A percentile compares a stretch with the other conserved stretches of the same genome.
Evolutionary conservation across 2,888 invertebrate genomes (phyloP).

Genomic region (Augiades crinisus): DNA sequence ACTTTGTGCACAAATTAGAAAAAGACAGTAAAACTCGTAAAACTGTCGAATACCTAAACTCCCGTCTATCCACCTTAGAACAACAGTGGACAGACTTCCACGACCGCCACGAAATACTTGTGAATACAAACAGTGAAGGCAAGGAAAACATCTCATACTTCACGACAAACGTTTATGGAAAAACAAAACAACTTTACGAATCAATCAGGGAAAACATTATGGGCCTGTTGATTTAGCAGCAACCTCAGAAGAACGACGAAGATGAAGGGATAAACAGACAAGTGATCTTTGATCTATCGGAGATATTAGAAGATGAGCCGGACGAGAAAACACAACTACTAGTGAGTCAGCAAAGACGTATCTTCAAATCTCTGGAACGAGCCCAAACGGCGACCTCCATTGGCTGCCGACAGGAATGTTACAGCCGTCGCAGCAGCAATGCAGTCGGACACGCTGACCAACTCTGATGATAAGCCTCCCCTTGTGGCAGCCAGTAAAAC

Average conservation of each 20-base stretch:
- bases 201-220: not conserved
- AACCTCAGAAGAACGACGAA: not conserved
- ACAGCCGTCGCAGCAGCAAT: no score
- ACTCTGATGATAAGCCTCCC: no score
- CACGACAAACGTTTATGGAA: not conserved
- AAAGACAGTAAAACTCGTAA: conserved; percentile 17
- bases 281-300: not conserved
- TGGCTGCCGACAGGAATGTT: no score
- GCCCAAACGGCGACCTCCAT: no score
- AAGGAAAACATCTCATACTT: conserved; percentile 18
- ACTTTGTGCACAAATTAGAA: conserved; percentile 20
- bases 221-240: not conserved
- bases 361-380: no score
- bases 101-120: conserved; percentile 1
- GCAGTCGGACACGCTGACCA: no score
- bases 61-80: conserved; percentile 7
- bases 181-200: not conserved
- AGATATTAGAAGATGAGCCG: not conserved
- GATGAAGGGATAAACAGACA: no score
- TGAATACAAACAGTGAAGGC: conserved; percentile 1
- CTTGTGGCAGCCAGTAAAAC: no score
- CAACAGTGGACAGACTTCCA: conserved; percentile 11
- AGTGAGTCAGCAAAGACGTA: no score
- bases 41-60: conserved; percentile 21
- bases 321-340: not conserved